A percentile compares a stretch with the other conserved stretches of the same genome.
Evolutionary conservation across 2,888 invertebrate species (phyloP).

Genomic region (Cylindroiulus punctatus): DNA sequence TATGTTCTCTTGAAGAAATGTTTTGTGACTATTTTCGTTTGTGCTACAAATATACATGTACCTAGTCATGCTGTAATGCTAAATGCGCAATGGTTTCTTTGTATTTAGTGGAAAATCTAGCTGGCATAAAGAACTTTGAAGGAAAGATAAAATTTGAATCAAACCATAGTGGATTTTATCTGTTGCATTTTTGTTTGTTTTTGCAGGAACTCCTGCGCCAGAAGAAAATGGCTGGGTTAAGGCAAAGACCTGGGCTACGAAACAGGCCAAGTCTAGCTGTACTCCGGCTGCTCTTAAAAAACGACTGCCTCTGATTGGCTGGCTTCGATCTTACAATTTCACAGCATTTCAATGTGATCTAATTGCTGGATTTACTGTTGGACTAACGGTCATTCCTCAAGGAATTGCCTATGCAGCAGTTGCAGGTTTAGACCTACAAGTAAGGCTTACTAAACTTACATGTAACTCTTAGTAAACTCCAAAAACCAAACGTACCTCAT

Average conservation of each 20-base stretch:
- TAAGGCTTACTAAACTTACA: no score
- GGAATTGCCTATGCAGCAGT: slow-evolving; percentile 90
- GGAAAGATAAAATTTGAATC: background rate
- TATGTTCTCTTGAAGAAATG: background rate
- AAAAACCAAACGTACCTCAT: no score
- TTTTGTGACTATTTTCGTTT: background rate
- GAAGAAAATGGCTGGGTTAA: slow-evolving; percentile 12
- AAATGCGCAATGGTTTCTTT: background rate
- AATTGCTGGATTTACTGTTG: slow-evolving; percentile 69
- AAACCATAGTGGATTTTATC: background rate
- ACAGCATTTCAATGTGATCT: slow-evolving; percentile 66
- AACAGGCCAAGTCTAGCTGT: slow-evolving; percentile 53
- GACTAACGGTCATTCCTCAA: slow-evolving; percentile 72
- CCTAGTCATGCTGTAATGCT: background rate
- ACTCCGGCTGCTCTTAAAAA: slow-evolving; percentile 54
- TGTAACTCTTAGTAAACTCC: no score
- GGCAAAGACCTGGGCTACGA: slow-evolving; percentile 41
- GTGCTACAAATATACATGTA: background rate
- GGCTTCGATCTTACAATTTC: slow-evolving; percentile 62
- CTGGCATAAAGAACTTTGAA: no score
- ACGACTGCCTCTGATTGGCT: slow-evolving; percentile 60
- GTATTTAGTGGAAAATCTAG: no score
- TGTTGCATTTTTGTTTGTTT: background rate
- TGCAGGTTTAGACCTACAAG: slow-evolving; percentile 86
- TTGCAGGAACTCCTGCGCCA: slow-evolving; percentile 7